phyloP scores from a whole-genome alignment of 2,888 invertebrate genomes.

The Euclidia mi region DNA sequence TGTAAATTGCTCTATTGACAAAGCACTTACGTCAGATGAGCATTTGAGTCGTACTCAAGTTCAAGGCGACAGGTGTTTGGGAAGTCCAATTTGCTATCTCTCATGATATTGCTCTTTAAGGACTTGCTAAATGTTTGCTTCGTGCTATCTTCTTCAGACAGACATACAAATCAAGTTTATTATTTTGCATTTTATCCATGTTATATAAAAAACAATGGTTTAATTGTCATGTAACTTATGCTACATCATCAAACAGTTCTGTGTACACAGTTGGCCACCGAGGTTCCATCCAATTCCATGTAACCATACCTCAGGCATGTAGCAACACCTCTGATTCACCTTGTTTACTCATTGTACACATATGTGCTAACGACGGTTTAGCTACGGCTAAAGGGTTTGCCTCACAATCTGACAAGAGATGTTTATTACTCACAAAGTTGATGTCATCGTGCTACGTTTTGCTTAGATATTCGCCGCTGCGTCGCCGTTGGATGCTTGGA shows the following conservation, averaged over 20 bases:
- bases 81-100: constrained; percentile 54
- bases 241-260: constrained; percentile 36
- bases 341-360: constrained; percentile 65
- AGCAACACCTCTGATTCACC: constrained; percentile 78
- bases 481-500: constrained; percentile 26
- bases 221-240: constrained; percentile 31
- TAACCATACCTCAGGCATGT: constrained; percentile 65
- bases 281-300: constrained; percentile 70
- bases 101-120: constrained; percentile 20
- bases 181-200: constrained; percentile 23
- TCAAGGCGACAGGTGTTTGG: constrained; percentile 74
- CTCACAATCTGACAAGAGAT: constrained; percentile 53
- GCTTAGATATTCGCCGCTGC: constrained; percentile 21
- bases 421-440: constrained; percentile 44
- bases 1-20: constrained; percentile 82
- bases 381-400: constrained; percentile 60
- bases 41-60: constrained; percentile 76
- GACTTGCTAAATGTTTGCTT: constrained; percentile 12
- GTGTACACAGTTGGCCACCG: constrained; percentile 75
- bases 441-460: constrained; percentile 45
- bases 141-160: neutral
- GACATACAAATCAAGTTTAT: neutral
- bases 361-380: constrained; percentile 54
- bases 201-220: constrained; percentile 28
- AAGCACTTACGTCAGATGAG: constrained; percentile 80